Evolutionary conservation across 2,113 vertebrate species (phyloP).

Genomic region (Turdus rufiventris): DNA sequence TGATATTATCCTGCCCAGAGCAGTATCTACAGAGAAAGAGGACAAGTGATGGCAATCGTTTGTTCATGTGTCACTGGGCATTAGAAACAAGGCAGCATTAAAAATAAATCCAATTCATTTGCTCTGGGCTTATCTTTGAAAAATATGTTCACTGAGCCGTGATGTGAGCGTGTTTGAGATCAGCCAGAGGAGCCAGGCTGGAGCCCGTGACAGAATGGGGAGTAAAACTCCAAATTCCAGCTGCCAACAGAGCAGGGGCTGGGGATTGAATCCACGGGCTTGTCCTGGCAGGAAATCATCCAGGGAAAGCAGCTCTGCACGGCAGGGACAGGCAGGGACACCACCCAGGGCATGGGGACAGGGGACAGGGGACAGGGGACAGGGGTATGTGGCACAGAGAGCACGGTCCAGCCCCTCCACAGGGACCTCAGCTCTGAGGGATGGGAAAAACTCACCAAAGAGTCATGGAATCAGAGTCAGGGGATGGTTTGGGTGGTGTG

Average conservation of each 20-base stretch:
- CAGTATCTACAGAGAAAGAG: background rate
- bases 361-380: too few species aligned
- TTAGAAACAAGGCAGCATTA: slow-evolving; percentile 42
- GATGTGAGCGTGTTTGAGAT: slow-evolving; percentile 17
- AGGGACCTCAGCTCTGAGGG: background rate
- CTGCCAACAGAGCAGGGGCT: background rate
- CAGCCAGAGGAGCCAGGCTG: background rate
- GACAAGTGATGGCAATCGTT: slow-evolving; percentile 38
- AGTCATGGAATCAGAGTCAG: background rate
- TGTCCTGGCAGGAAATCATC: background rate
- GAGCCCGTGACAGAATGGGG: background rate
- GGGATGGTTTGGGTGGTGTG: background rate
- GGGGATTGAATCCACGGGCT: background rate
- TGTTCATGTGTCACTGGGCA: slow-evolving; percentile 47
- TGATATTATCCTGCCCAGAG: slow-evolving; percentile 29
- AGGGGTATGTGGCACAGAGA: accelerated
- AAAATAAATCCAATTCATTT: slow-evolving; percentile 58
- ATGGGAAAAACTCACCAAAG: background rate
- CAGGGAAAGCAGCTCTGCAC: background rate
- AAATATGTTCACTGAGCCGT: slow-evolving; percentile 7
- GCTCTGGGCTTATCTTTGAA: slow-evolving; percentile 52
- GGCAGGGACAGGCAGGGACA: background rate
- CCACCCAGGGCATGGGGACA: too few species aligned
- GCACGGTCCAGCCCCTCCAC: accelerated
- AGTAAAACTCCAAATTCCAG: background rate